Evolutionary conservation across 1,140 invertebrate species (phyloP), one percentile per base, ranked within the genome.

Genomic region (Carposina sasakii): DNA sequence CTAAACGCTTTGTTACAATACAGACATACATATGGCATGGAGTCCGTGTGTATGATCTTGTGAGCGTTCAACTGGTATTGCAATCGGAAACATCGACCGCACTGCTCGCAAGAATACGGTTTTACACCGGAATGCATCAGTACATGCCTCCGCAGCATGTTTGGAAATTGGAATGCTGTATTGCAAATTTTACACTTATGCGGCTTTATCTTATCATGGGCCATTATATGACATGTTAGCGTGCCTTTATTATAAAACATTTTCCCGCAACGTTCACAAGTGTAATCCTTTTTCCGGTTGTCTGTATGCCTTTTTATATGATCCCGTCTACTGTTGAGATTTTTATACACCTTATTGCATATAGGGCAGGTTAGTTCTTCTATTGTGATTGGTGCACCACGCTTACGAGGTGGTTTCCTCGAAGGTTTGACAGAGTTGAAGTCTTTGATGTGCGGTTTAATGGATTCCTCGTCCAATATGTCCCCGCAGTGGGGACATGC

Each of bases 1-100:
- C 90, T 71, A 54, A 93, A 93, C 40, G 85, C 81, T 82, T 92
- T 92, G 3, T 88, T 89, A 62, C 91, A 93, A 67, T 89, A 91
- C 67, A 90, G 88, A 58, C 91, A 93, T 17, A 88, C 87, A 54
- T 90, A 91, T 0, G 95, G 95, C 87, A 95, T 92, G 21, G 92
- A 93, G 9, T 94, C 94, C 0, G 95, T 96, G 64, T 97, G 96
- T 26, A 92, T 89, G 33, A 75, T 75, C 44, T 67, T 79, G 36
- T 81, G 77, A 0, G 65, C 60, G 13, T 61, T 63, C 15, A 81
- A 48, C 19, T 79, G 76, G 10, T 69, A 66, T 20, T 60, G 52
- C 1, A 92, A 88, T 41, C 90, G 74, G 61, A 94, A 95, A 51
- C 89, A 89, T 52, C 90, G 82, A 0, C 91, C 90, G 61, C 93